Percentiles rank a stretch among this genome's conserved stretches.
These are phyloP conservation scores for Brachionus paranguensis DNA, from an alignment of 1,140 invertebrate species.

Conservation along the genomic window DNA sequence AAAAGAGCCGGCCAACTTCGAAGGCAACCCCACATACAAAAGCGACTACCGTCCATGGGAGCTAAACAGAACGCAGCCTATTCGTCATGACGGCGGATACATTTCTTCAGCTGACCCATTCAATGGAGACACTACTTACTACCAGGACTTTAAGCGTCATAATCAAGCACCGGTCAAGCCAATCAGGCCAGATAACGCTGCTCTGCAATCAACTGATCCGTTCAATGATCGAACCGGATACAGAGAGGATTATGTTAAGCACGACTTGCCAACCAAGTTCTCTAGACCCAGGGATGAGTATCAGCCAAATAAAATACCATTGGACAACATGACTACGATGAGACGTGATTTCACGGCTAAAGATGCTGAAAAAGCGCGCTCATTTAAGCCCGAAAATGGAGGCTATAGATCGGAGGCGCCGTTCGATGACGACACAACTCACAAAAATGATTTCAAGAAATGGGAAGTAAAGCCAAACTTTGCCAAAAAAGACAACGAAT, in stretches of 20 bases:
- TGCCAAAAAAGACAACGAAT: conserved; percentile 45
- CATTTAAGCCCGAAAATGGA: conserved; percentile 45
- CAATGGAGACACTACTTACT: conserved; percentile 51
- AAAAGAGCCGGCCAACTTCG: conserved; percentile 49
- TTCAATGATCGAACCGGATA: conserved; percentile 53
- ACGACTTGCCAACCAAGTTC: conserved; percentile 46
- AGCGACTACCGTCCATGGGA: conserved; percentile 54
- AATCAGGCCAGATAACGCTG: conserved; percentile 48
- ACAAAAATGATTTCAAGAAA: conserved; percentile 50
- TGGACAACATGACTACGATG: conserved; percentile 52
- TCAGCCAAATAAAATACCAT: conserved; percentile 43
- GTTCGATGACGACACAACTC: conserved; percentile 52
- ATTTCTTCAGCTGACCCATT: conserved; percentile 48
- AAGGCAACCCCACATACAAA: conserved; percentile 56
- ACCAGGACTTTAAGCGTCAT: conserved; percentile 49
- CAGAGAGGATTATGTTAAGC: conserved; percentile 49
- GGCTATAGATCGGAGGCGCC: conserved; percentile 48
- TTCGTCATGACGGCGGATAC: conserved; percentile 41
- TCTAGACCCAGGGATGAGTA: conserved; percentile 43
- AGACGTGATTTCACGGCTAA: conserved; percentile 51
- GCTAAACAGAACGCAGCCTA: conserved; percentile 42
- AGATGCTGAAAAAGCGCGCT: conserved; percentile 41
- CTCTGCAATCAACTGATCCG: conserved; percentile 48
- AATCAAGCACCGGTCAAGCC: conserved; percentile 44
- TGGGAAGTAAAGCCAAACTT: conserved; percentile 50